Percentiles rank a stretch among this genome's conserved stretches.
Conservation (phyloP, 2,888 invertebrate genomes). For the Troides aeacus region DNA sequence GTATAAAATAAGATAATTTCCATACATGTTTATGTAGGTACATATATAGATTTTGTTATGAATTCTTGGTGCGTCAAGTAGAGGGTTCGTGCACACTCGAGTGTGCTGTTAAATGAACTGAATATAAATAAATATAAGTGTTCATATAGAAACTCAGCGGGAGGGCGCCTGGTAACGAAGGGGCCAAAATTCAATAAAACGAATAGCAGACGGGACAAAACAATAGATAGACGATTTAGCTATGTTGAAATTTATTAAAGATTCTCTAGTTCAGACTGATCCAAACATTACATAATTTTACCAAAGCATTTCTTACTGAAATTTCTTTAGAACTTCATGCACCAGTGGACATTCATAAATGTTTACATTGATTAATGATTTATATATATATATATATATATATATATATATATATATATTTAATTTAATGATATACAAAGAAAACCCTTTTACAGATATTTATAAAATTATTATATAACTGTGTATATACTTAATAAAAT, state of each 20-base stretch:
- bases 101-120: conserved; percentile 75
- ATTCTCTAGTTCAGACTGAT: background rate
- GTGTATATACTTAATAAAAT: background rate
- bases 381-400: too few species aligned
- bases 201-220: conserved; percentile 46
- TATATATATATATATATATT: too few species aligned
- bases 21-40: background rate
- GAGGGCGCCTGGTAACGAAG: conserved; percentile 52
- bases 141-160: conserved; percentile 67
- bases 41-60: background rate
- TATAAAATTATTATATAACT: too few species aligned
- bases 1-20: background rate
- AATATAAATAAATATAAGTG: conserved; percentile 79
- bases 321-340: too few species aligned
- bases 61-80: conserved; percentile 35
- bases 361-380: too few species aligned
- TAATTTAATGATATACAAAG: too few species aligned
- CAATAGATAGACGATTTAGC: background rate
- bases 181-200: conserved; percentile 68
- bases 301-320: too few species aligned
- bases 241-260: background rate
- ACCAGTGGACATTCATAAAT: too few species aligned
- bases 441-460: too few species aligned
- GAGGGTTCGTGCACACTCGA: conserved; percentile 61
- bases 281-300: too few species aligned